Evolutionary conservation across 2,888 invertebrate species (phyloP), one percentile per base, ranked within the genome.

Genomic region (Drosophila putrida): DNA sequence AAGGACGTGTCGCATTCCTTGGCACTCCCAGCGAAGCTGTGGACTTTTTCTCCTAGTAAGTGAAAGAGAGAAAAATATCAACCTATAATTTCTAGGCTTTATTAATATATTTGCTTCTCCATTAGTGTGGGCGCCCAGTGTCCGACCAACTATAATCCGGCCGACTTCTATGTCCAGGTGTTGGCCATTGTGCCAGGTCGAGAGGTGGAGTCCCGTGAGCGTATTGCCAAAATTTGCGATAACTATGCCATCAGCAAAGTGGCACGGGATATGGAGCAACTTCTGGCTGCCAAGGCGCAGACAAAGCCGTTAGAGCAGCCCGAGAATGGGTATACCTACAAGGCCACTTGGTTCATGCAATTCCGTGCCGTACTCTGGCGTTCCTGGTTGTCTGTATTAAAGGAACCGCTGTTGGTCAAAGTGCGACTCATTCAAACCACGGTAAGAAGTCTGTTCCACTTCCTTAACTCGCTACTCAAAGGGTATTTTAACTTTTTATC

Each of bases 61-160:
- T 39, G 4, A 2, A 35, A 13, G 10, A 4, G 35, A 35, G 1
- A 6, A 9, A 9, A 28, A 15, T 10, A 3, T 13, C 6, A 44
- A 11, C 2, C 2, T 20, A 1, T 20, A 20, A 1, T 1, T 1
- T 4, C 33, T 20, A 9, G 33, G 5, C n/a, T 13, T 6, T 31
- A 49, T 15, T 6, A 2, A n/a, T 5, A 13, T 11, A 2, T 28
- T 6, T 9, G 4, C 20, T 9, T 15, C 13, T 20, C 5, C 1
- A 10, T 43, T 11, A 97, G 97, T 35, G 92, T 97, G 80, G 96
- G 97, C 27, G 96, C 96, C 10, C 95, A 95, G 0, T 97, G 97
- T 91, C 98, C 98, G 0, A 95, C 94, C 4, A 98, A 98, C 91
- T 98, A 97, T 93, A 98, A 98, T 91, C 98, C 98, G 3, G 98